A percentile compares a stretch with the other conserved stretches of the same genome.
Evolutionary conservation across 1,140 invertebrate genomes (phyloP).

Genomic region (Metaphire vulgaris): DNA sequence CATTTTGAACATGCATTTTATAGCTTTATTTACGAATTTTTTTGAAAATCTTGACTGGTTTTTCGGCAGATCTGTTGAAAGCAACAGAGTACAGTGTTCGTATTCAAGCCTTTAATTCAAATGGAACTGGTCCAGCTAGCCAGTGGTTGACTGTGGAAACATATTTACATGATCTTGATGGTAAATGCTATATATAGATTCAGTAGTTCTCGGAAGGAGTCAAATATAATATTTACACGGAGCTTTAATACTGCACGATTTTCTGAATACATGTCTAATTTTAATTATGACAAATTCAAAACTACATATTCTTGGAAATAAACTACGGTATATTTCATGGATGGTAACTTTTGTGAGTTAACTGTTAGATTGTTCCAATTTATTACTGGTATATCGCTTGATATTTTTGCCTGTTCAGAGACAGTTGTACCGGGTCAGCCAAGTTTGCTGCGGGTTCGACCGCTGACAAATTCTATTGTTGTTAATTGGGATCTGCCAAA

Average conservation of each 20-base stretch:
- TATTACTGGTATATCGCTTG: no score
- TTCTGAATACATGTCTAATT: neutral
- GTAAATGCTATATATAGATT: constrained; percentile 41
- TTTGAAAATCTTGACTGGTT: no score
- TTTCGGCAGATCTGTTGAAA: constrained; percentile 61
- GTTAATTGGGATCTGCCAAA: constrained; percentile 74
- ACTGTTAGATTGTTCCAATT: no score
- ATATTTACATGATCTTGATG: constrained; percentile 59
- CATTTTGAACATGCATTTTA: no score
- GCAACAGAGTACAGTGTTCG: constrained; percentile 74
- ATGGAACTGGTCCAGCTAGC: constrained; percentile 86
- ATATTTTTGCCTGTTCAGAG: no score
- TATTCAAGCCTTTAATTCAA: constrained; percentile 83
- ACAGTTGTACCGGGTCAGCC: constrained; percentile 75
- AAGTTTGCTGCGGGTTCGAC: constrained; percentile 66
- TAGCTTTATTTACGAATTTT: no score
- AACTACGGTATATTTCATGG: neutral
- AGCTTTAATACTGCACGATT: neutral
- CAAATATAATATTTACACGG: neutral
- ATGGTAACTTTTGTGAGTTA: no score
- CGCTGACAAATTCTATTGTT: constrained; percentile 75
- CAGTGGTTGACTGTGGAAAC: constrained; percentile 82
- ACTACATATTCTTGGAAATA: neutral
- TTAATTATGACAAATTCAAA: neutral
- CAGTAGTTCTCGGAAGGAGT: no score